Conservation (phyloP, 2,888 invertebrate species). For the Spodoptera littoralis region DNA sequence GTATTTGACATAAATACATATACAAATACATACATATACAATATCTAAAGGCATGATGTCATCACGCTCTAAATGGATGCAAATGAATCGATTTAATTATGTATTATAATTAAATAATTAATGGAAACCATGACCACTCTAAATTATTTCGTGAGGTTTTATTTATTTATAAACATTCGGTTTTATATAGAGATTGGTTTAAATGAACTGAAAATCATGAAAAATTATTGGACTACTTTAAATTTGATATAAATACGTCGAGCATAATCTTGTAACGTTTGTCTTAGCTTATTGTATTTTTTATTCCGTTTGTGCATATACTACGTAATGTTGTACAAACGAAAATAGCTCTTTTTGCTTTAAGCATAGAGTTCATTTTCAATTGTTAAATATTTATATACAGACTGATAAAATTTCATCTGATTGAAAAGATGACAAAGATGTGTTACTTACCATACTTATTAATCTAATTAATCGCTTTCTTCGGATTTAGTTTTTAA, state of each 20-base stretch:
- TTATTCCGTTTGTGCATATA: slow-evolving; percentile 38
- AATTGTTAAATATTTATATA: slow-evolving; percentile 1
- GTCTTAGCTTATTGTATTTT: slow-evolving; percentile 16
- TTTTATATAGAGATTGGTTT: background rate
- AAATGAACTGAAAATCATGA: slow-evolving; percentile 3
- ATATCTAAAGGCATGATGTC: slow-evolving; percentile 51
- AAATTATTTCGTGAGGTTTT: slow-evolving; percentile 34
- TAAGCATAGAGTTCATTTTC: slow-evolving; percentile 12
- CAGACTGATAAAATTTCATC: slow-evolving; percentile 27
- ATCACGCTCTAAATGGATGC: slow-evolving; percentile 51
- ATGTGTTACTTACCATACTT: slow-evolving; percentile 36
- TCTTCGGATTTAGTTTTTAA: slow-evolving; percentile 31
- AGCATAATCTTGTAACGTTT: slow-evolving; percentile 19
- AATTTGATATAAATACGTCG: background rate
- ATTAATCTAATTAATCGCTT: slow-evolving; percentile 31
- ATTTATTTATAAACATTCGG: slow-evolving; percentile 21
- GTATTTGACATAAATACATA: slow-evolving; percentile 45
- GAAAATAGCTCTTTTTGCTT: background rate
- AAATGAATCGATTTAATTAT: slow-evolving; percentile 55
- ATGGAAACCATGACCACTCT: slow-evolving; percentile 49
- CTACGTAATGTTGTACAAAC: slow-evolving; percentile 9
- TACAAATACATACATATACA: slow-evolving; percentile 43
- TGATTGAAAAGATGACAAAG: slow-evolving; percentile 47
- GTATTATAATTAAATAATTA: slow-evolving; percentile 54
- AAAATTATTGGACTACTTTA: background rate